Percentiles rank a stretch among this genome's conserved stretches.
Conservation (phyloP, 1,140 invertebrate species). For the Branchinecta lindahli region DNA sequence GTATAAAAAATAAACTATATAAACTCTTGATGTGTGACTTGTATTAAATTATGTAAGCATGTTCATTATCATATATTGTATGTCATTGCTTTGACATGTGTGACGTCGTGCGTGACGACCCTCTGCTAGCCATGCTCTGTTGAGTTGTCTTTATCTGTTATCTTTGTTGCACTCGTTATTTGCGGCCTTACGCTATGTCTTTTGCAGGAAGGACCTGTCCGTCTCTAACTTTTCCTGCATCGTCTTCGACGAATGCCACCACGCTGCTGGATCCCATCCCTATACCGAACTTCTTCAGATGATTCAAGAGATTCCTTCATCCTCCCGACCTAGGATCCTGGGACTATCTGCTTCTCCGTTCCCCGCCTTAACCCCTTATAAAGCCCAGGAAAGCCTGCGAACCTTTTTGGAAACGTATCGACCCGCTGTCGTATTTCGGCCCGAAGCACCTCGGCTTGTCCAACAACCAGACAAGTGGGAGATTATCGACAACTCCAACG, state of each 20-base stretch:
- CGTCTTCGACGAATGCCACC: slow-evolving; percentile 14
- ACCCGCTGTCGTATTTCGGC: slow-evolving; percentile 9
- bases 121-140: too few species aligned
- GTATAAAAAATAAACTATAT: too few species aligned
- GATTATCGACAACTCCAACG: background rate
- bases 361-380: background rate
- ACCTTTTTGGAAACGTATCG: background rate
- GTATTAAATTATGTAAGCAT: too few species aligned
- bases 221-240: slow-evolving; percentile 3
- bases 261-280: slow-evolving; percentile 5
- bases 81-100: too few species aligned
- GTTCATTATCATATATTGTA: too few species aligned
- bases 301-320: background rate
- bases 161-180: too few species aligned
- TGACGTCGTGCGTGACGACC: too few species aligned
- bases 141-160: too few species aligned
- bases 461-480: background rate
- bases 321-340: background rate
- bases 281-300: background rate
- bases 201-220: background rate
- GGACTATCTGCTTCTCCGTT: slow-evolving; percentile 12
- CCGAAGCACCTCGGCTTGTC: background rate
- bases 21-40: too few species aligned
- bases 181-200: background rate
- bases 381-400: background rate